Percentiles rank a stretch among this genome's conserved stretches.
Evolutionary conservation across 1,140 invertebrate genomes (phyloP).

Genomic region (Apis florea): DNA sequence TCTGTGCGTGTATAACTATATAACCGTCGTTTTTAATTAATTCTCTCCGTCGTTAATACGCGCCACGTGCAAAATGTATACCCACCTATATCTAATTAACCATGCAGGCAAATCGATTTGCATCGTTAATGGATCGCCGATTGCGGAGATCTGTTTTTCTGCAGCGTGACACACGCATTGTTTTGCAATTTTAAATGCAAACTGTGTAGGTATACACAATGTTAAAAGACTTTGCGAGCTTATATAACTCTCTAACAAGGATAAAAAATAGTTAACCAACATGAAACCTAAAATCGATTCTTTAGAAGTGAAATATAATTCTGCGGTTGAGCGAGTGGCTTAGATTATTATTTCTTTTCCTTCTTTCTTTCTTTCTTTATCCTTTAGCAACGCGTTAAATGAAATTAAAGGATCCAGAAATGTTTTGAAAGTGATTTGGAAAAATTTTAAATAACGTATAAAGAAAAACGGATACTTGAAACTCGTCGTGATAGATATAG

Average conservation of each 20-base stretch:
- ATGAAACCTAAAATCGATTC: background rate
- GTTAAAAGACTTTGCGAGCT: background rate
- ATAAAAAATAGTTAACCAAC: background rate
- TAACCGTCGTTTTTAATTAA: constrained; percentile 19
- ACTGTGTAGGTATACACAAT: too few relatives aligned
- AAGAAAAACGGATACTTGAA: too few relatives aligned
- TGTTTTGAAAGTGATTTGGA: too few relatives aligned
- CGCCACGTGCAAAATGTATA: background rate
- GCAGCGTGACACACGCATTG: background rate
- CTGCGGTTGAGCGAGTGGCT: too few relatives aligned
- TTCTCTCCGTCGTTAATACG: constrained; percentile 5
- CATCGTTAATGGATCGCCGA: background rate
- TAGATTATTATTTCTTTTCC: too few relatives aligned
- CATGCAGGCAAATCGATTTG: background rate
- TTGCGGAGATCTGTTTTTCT: constrained; percentile 2
- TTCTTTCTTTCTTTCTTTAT: background rate
- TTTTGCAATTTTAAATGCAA: background rate
- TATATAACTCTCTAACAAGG: background rate
- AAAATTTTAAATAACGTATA: too few relatives aligned
- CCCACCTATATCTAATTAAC: constrained; percentile 25
- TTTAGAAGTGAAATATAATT: too few relatives aligned
- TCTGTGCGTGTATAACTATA: background rate
- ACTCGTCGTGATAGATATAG: too few relatives aligned
- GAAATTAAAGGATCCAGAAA: background rate
- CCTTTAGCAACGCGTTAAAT: background rate